Conservation (phyloP, 2,797 vertebrate species). For the Anguilla anguilla region DNA sequence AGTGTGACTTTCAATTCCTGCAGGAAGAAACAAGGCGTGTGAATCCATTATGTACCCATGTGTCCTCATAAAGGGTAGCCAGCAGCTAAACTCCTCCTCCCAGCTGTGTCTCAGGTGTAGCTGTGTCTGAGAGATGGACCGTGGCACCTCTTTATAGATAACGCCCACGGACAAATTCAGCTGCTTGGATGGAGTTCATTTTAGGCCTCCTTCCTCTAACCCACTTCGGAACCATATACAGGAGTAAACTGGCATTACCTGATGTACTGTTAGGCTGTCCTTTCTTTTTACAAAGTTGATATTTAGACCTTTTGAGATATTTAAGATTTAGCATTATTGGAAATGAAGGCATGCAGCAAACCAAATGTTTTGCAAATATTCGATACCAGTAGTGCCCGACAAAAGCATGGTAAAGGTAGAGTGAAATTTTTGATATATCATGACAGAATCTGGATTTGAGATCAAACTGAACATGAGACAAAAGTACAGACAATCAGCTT, state of each 20-base stretch:
- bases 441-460: too few relatives aligned
- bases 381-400: too few relatives aligned
- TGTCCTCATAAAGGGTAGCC: conserved; percentile 1
- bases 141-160: conserved; percentile 17
- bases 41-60: neutral
- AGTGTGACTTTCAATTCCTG: conserved; percentile 11
- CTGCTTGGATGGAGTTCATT: conserved; percentile 9
- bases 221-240: neutral
- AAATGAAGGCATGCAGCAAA: neutral
- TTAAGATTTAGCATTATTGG: neutral
- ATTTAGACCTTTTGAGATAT: too few relatives aligned
- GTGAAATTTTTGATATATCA: too few relatives aligned
- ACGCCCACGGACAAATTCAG: conserved; percentile 5
- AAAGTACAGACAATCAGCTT: too few relatives aligned
- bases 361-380: neutral
- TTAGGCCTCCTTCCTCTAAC: conserved; percentile 4
- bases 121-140: neutral
- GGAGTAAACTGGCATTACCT: conserved; percentile 3
- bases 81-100: conserved; percentile 11
- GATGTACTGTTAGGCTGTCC: neutral
- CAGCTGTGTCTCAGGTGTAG: conserved; percentile 34
- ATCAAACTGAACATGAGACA: too few relatives aligned
- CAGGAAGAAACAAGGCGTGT: neutral
- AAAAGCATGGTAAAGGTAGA: too few relatives aligned
- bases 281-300: neutral